Conservation (phyloP, 1,140 invertebrate genomes). For the Drosophila grimshawi region DNA sequence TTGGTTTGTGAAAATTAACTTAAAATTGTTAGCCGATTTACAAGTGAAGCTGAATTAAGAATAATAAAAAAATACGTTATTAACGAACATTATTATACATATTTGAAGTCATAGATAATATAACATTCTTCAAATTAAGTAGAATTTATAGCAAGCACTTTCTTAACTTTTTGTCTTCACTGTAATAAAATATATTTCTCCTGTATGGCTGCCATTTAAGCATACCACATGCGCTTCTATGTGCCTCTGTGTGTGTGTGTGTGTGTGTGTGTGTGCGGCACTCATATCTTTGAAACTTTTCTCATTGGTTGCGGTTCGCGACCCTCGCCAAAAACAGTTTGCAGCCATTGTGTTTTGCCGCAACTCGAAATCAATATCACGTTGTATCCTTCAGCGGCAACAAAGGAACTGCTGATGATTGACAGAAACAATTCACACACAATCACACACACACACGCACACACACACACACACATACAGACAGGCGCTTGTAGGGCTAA, state of each 20-base stretch:
- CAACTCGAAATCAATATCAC: conserved; percentile 80
- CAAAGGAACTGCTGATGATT: conserved; percentile 78
- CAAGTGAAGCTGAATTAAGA: too few species aligned
- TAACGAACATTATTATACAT: too few species aligned
- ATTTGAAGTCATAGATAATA: too few species aligned
- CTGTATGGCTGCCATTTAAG: conserved; percentile 22
- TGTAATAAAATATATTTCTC: neutral
- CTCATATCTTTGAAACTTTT: conserved; percentile 73
- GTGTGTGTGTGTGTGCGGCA: conserved; percentile 34
- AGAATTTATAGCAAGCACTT: neutral
- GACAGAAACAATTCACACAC: conserved; percentile 76
- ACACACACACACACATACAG: conserved; percentile 14
- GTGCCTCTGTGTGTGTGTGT: conserved; percentile 16
- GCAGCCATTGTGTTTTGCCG: conserved; percentile 59
- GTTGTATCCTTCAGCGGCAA: conserved; percentile 80
- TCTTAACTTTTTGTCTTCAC: neutral
- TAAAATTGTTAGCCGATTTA: too few species aligned
- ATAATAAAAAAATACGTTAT: too few species aligned
- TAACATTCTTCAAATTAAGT: too few species aligned
- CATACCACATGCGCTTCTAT: conserved; percentile 31
- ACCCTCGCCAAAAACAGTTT: conserved; percentile 19
- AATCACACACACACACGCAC: conserved; percentile 28
- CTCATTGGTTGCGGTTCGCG: conserved; percentile 64
- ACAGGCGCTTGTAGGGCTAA: conserved; percentile 17
- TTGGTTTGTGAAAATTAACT: too few species aligned